Evolutionary conservation across 1,140 invertebrate species (phyloP).

Genomic region (Physella acuta): DNA sequence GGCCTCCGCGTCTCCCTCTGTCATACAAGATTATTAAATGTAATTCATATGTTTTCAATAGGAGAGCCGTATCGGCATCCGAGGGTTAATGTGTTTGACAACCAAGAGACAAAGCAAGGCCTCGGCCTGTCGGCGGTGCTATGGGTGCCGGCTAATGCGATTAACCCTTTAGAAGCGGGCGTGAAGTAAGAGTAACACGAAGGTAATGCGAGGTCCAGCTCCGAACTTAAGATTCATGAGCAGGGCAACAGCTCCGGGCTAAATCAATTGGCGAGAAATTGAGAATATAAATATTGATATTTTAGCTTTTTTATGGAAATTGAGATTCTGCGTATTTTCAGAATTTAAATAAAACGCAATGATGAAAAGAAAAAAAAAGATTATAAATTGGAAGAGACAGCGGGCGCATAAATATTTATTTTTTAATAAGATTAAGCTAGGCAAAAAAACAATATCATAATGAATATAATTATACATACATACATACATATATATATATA

Average conservation of each 20-base stretch:
- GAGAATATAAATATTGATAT: not conserved
- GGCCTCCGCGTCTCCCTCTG: slow-evolving; percentile 24
- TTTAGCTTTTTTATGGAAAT: not conserved
- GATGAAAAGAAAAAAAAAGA: too few relatives aligned
- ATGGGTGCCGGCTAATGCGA: not conserved
- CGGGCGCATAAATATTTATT: too few relatives aligned
- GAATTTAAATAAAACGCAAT: not conserved
- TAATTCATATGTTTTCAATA: slow-evolving; percentile 40
- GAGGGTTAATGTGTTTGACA: slow-evolving; percentile 23
- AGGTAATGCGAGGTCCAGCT: not conserved
- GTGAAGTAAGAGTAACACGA: not conserved
- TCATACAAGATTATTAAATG: slow-evolving; percentile 42
- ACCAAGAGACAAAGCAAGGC: slow-evolving; percentile 11
- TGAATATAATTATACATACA: too few relatives aligned
- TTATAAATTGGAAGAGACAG: too few relatives aligned
- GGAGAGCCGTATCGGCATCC: slow-evolving; percentile 17
- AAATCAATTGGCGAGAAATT: not conserved
- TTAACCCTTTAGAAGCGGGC: slow-evolving; percentile 16
- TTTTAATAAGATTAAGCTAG: too few relatives aligned
- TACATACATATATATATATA: too few relatives aligned
- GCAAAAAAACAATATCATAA: too few relatives aligned
- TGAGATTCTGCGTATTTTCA: not conserved
- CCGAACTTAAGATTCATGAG: not conserved
- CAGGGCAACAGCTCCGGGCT: not conserved
- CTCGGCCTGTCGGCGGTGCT: slow-evolving; percentile 1